phyloP scores from a whole-genome alignment of 1,140 invertebrate genomes.

The Ridgeia piscesae region DNA sequence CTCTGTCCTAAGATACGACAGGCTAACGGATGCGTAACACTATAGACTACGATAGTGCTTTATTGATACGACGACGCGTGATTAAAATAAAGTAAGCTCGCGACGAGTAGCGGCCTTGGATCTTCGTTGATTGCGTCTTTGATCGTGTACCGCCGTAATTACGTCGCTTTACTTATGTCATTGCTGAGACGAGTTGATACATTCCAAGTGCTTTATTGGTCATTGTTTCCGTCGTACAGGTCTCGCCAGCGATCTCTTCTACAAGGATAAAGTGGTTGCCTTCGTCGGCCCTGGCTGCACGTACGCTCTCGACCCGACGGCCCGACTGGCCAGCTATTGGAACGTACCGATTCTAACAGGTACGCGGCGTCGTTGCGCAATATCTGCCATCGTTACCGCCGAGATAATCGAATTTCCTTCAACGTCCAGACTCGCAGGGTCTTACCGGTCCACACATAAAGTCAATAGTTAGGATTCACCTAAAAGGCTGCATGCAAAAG shows the following conservation, averaged over 20 bases:
- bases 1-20: neutral
- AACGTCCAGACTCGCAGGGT: too few species aligned
- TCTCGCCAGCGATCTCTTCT: constrained; percentile 39
- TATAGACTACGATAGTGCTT: neutral
- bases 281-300: constrained; percentile 64
- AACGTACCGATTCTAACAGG: constrained; percentile 70
- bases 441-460: too few species aligned
- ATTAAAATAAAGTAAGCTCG: neutral
- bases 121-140: neutral
- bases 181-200: neutral
- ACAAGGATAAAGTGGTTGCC: constrained; percentile 33
- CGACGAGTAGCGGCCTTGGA: neutral
- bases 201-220: neutral
- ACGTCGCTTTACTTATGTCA: neutral
- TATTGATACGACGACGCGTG: neutral
- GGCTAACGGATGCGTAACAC: neutral
- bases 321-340: constrained; percentile 82
- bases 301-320: constrained; percentile 82
- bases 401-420: neutral
- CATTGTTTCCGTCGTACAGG: constrained; percentile 29
- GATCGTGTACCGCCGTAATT: neutral
- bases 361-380: constrained; percentile 11
- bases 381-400: neutral
- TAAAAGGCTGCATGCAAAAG: too few species aligned
- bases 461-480: too few species aligned